Base-by-base conservation (phyloP, 2,888 invertebrate genomes). In the Tineola bisselliella region DNA sequence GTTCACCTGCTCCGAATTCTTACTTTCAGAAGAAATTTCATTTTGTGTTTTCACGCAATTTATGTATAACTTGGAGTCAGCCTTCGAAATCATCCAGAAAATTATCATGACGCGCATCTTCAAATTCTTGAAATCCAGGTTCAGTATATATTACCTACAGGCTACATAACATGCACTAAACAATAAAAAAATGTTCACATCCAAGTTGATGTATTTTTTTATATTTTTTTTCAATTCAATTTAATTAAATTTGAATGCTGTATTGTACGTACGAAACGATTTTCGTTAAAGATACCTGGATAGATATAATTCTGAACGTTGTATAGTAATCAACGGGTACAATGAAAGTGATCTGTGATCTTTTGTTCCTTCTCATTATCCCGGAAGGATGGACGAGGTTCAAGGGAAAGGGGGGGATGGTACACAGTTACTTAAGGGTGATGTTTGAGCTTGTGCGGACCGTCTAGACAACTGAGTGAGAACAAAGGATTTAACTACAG, bases 1-100 rank as follows among this genome's bases (percentile, higher is more conserved):
- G 68, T 68, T 67, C 70, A 73, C 73, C 72, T 73, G 70, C 56
- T 70, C 68, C 64, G 69, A 73, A 71, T 73, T 72, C 67, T 65
- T 64, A 63, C 63, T 65, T 63, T 63, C 33, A 48, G 15, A 33
- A 52, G 56, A 31, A 63, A 60, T 63, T 56, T 38, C 43, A 44
- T 60, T 61, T 57, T 48, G 17, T 13, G 38, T 5, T 17, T 61
- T 18, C 18, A 33, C 38, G 15, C 38, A 38, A n/a, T 38, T 38
- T 38, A 10, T 38, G 38, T 6, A 38, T 3, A 10, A 3, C 10
- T 57, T 12, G 56, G 6, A 25, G 56, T 25, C 30, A 30, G 19
- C 17, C 17, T 19, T 56, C 30, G n/a, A 4, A n/a, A 3, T 3
- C 25, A 25, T 25, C 6, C 2, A 25, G n/a, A n/a, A n/a, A n/a